A percentile compares a stretch with the other conserved stretches of the same genome.
These are phyloP conservation scores for Hemibagrus guttatus DNA, from an alignment of 2,797 vertebrate genomes.

Conservation along the genomic window DNA sequence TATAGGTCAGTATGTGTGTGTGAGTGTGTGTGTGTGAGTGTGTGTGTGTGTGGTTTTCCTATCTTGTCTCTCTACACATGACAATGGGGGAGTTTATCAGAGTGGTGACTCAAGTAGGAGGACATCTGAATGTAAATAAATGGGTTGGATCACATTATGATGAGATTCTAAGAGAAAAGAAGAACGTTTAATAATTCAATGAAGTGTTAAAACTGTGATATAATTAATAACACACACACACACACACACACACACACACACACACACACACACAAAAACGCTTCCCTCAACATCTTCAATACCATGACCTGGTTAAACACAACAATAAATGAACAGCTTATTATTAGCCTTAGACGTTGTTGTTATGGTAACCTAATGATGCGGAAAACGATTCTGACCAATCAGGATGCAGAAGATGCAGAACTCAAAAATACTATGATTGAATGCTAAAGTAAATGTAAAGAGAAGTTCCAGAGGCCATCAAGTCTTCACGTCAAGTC, in stretches of 20 bases:
- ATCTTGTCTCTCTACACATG: not conserved
- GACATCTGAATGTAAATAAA: not conserved
- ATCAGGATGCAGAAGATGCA: not conserved
- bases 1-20: not conserved
- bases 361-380: no score
- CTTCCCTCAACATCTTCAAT: no score
- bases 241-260: no score
- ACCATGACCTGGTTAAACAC: no score
- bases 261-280: no score
- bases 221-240: no score
- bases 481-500: not conserved
- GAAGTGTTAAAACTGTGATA: not conserved
- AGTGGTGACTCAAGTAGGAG: not conserved
- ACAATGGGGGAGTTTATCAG: not conserved
- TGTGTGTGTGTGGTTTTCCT: not conserved
- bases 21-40: no score
- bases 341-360: not conserved
- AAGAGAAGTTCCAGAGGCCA: not conserved
- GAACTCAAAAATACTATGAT: not conserved
- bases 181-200: not conserved
- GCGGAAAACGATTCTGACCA: not conserved
- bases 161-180: not conserved
- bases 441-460: not conserved
- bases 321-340: not conserved
- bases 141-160: not conserved